Evolutionary conservation across 2,113 vertebrate genomes (phyloP), one percentile per base, ranked within the genome.

Genomic region (Choloepus hoffmanni): DNA sequence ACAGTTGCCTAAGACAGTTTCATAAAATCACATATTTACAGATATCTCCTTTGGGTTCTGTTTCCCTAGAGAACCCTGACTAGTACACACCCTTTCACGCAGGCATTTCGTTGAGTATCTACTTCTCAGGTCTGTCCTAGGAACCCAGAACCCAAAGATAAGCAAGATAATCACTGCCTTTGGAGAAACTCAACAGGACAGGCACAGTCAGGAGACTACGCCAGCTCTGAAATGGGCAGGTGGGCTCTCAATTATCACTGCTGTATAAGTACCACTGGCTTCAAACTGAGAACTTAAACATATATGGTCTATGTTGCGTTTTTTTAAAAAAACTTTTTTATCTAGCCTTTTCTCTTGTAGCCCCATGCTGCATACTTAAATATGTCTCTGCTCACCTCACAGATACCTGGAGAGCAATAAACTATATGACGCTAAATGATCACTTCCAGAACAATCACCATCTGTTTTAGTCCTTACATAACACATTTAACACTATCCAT

Each of bases 351-450:
- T 85, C 23, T 65, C 63, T 72, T 33, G 81, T 4, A 91, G 19
- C 30, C 19, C n/a, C 10, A 63, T 36, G 40, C 11, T 93, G 21
- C 6, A 63, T 26, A 89, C 3, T 65, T 50, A 74, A 58, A 79
- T 90, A 73, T 81, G 50, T 45, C 36, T 96, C 9, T 53, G 9
- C 77, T 84, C n/a, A 84, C 26, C 15, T 95, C 33, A 72, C 87
- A 89, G 95, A 74, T 74, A 84, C 33, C 50, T 58, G 23, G 21
- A 90, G 12, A 73, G 53, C 19, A 82, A 93, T 36, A 72, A 94
- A 89, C 48, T 48, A 55, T 9, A 73, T 0, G 19, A 67, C 65
- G 23, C 45, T 21, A 73, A 70, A 82, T 23, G 24, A 60, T 94
- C 30, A 62, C n/a, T 70, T 40, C 63, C 45, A 65, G 43, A 73